Conservation (phyloP, 2,113 vertebrate genomes). For the Cyanistes caeruleus region DNA sequence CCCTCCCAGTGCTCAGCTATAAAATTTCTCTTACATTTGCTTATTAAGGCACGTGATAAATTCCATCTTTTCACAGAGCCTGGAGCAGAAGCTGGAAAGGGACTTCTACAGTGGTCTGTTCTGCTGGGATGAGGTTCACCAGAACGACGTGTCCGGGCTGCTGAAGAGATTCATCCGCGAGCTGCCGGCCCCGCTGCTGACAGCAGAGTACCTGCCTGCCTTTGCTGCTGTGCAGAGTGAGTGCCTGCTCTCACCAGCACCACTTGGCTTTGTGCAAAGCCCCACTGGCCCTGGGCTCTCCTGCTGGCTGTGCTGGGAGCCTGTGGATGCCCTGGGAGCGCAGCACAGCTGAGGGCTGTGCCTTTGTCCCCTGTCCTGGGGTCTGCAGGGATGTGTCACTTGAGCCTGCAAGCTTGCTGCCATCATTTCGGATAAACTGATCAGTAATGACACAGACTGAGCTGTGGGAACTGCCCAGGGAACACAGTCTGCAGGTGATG, state of each 20-base stretch:
- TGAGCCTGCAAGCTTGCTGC: neutral
- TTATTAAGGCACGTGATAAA: neutral
- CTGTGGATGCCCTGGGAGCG: rapidly evolving
- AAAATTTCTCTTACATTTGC: neutral
- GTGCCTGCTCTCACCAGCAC: neutral
- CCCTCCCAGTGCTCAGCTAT: neutral
- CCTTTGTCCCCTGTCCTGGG: neutral
- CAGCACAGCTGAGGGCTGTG: rapidly evolving
- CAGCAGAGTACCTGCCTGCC: conserved; percentile 87
- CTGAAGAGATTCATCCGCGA: conserved; percentile 92
- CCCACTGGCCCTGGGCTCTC: neutral
- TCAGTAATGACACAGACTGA: neutral
- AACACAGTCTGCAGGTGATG: neutral
- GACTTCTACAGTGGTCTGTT: conserved; percentile 83
- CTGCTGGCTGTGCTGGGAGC: neutral
- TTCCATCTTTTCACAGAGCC: conserved; percentile 61
- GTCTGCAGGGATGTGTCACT: neutral
- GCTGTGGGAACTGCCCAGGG: neutral
- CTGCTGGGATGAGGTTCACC: conserved; percentile 87
- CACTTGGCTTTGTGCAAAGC: neutral
- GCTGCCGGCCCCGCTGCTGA: conserved; percentile 86
- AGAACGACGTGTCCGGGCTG: conserved; percentile 85
- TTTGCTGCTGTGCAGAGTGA: conserved; percentile 88
- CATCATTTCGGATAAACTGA: neutral
- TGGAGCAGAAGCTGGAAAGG: conserved; percentile 85